Conservation (phyloP, 2,113 vertebrate species). For the Hemichromis elongatus region DNA sequence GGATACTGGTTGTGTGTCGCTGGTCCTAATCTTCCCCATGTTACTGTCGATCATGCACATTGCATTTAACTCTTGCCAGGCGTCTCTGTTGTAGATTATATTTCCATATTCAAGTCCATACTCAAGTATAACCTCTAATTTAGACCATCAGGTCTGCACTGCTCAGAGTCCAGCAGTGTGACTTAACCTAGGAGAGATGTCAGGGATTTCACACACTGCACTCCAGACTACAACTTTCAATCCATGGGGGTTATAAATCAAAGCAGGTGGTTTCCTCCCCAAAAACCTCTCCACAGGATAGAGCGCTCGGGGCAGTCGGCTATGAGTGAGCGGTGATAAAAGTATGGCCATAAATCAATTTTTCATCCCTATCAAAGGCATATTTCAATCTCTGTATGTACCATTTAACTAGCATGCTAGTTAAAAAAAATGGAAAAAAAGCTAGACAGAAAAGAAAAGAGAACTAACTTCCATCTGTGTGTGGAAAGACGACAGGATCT, state of each 20-base stretch:
- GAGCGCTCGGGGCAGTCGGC: constrained; percentile 57
- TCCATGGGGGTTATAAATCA: constrained; percentile 60
- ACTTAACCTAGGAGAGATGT: constrained; percentile 29
- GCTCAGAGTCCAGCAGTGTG: neutral
- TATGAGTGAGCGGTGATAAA: constrained; percentile 70
- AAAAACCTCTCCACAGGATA: constrained; percentile 45
- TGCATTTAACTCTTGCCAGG: neutral
- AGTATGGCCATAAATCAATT: constrained; percentile 73
- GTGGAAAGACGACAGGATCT: constrained; percentile 66
- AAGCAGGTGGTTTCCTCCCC: constrained; percentile 72
- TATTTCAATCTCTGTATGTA: constrained; percentile 68
- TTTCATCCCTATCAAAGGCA: constrained; percentile 72
- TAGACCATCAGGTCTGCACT: neutral
- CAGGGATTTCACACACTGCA: constrained; percentile 36
- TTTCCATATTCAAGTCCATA: neutral
- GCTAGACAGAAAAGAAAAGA: neutral
- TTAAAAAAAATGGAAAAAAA: constrained; percentile 50
- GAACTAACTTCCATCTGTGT: constrained; percentile 64
- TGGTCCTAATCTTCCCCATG: neutral
- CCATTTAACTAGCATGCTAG: constrained; percentile 68
- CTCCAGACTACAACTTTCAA: constrained; percentile 27
- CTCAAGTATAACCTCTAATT: neutral
- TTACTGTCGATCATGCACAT: neutral
- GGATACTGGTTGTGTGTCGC: neutral
- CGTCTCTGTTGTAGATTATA: neutral